Conservation (phyloP, 2,113 vertebrate species). For the Planiliza haematocheilus region DNA sequence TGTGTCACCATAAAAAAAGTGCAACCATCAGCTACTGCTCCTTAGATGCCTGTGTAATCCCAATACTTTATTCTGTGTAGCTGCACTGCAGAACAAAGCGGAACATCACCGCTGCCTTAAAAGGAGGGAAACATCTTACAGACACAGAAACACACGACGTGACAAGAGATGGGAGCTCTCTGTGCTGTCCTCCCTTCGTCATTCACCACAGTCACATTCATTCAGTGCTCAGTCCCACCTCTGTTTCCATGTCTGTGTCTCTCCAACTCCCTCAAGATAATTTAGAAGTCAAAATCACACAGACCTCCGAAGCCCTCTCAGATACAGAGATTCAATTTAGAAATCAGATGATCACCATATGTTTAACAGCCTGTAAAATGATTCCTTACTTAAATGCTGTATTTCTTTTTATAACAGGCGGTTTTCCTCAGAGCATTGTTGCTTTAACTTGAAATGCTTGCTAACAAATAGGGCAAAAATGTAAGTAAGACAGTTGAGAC, state of each 20-base stretch:
- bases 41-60: conserved; percentile 12
- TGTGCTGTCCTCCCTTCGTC: conserved; percentile 37
- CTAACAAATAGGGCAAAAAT: neutral
- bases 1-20: neutral
- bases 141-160: conserved; percentile 43
- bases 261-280: no score
- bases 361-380: no score
- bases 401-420: no score
- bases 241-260: conserved; percentile 23
- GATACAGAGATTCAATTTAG: no score
- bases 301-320: no score
- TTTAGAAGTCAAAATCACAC: no score
- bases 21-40: neutral
- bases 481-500: neutral
- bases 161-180: conserved; percentile 56
- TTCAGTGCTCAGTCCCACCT: conserved; percentile 4
- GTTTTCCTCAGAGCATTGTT: no score
- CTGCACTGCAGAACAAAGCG: conserved; percentile 53
- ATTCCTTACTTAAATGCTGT: no score
- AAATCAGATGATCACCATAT: no score
- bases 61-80: conserved; percentile 27
- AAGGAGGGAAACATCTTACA: conserved; percentile 74
- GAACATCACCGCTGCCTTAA: conserved; percentile 75
- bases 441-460: no score
- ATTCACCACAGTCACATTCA: conserved; percentile 39